Percentiles rank a stretch among this genome's conserved stretches.
phyloP scores from a whole-genome alignment of 2,113 vertebrate species.

The Pavo muticus region DNA sequence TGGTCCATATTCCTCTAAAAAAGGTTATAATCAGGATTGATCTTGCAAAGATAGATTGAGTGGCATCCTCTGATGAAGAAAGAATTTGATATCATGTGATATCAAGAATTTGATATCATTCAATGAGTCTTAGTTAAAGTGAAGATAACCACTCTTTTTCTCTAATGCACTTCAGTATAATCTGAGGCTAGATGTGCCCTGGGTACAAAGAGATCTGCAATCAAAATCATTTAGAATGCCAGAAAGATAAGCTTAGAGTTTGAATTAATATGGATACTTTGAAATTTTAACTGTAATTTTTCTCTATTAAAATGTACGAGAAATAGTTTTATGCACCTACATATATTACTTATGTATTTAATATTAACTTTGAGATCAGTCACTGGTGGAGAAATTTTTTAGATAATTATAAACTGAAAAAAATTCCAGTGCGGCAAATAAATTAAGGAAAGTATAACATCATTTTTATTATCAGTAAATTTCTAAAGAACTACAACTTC shows the following conservation, averaged over 20 bases:
- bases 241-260: not conserved
- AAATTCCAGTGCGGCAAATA: not conserved
- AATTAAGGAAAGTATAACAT: not conserved
- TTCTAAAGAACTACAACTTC: not conserved
- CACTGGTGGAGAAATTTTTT: not conserved
- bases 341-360: not conserved
- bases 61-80: not conserved
- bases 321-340: not conserved
- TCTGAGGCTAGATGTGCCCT: not conserved
- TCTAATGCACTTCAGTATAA: not conserved
- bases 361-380: not conserved
- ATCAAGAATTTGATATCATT: not conserved
- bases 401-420: not conserved
- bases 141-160: not conserved
- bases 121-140: not conserved
- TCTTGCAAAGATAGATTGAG: not conserved
- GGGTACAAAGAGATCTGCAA: not conserved
- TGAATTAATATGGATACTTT: not conserved
- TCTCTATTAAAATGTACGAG: constrained; percentile 16
- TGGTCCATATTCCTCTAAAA: not conserved
- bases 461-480: not conserved
- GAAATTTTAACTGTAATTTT: not conserved
- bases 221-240: not conserved
- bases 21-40: not conserved
- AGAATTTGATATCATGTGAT: not conserved